Evolutionary conservation across 2,797 vertebrate species (phyloP), one percentile per base, ranked within the genome.

Genomic region (Clarias fuscus): DNA sequence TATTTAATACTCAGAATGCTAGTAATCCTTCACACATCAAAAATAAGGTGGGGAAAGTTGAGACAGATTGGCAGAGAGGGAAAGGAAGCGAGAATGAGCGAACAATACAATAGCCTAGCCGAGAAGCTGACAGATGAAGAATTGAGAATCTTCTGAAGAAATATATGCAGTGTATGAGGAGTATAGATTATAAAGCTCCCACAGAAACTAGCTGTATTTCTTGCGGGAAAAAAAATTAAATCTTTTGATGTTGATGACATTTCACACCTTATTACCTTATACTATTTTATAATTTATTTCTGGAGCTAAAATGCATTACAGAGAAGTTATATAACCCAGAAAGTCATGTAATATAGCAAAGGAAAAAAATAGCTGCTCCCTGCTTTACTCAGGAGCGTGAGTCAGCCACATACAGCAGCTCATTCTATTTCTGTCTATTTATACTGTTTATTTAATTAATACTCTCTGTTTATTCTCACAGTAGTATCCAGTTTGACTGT

Each of bases 371-470:
- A 30, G 30, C 65, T n/a, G 65, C 5, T 30, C 68, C 59, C n/a
- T 22, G 24, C 30, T 86, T 64, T 61, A 33, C 68, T 59, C 68
- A 61, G 40, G 81, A 72, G 68, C 37, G 40, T 83, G 27, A 71
- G 53, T 83, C 82, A 59, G 67, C 33, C 3, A 30, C 64, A 68
- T 33, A 68, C 27, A 68, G 64, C 65, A 68, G 17, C 80, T 13
- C 18, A 56, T 68, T 82, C 80, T 58, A 68, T 82, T 82, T 68
- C 64, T 56, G 80, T 33, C 80, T 70, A 6, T 56, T 67, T 81
- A 27, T 56, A 22, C 40, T 68, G 59, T n/a, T 82, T 82, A 56
- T 82, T 68, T 68, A 68, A 82, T 82, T 82, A 82, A 56, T 56
- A 68, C 43, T 33, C 33, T 18, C 33, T 48, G 15, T 68, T 79